Evolutionary conservation across 1,140 invertebrate genomes (phyloP).

Genomic region (Eurytemora carolleeae): DNA sequence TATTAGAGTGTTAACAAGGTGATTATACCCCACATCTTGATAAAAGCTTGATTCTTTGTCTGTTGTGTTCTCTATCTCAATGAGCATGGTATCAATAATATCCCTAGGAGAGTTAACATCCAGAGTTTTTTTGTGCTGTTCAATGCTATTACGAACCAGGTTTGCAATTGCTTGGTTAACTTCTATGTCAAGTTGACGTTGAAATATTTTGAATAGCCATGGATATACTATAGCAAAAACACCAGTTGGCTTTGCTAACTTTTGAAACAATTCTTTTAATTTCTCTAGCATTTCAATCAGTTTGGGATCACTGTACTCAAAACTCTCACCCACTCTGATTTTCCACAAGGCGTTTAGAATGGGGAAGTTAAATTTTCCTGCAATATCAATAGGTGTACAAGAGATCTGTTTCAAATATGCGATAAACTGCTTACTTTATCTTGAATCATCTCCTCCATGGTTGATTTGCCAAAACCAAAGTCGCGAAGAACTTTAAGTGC

Average conservation of each 20-base stretch:
- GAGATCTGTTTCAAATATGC: constrained; percentile 11
- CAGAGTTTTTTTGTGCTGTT: constrained; percentile 23
- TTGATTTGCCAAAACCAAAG: constrained; percentile 25
- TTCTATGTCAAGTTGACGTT: too few relatives aligned
- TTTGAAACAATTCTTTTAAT: constrained; percentile 43
- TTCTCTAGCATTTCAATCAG: constrained; percentile 43
- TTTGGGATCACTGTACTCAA: constrained; percentile 32
- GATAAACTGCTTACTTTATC: constrained; percentile 21
- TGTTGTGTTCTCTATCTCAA: constrained; percentile 21
- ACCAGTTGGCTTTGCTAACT: neutral
- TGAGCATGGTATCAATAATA: constrained; percentile 27
- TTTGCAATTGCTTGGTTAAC: too few relatives aligned
- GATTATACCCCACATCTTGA: neutral
- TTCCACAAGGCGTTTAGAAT: constrained; percentile 66
- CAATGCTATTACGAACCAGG: too few relatives aligned
- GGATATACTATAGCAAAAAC: neutral
- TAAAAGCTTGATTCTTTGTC: neutral
- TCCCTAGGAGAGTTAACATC: constrained; percentile 24
- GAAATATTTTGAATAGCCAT: neutral
- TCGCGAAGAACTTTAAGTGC: constrained; percentile 23
- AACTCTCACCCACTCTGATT: constrained; percentile 56
- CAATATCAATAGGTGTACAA: neutral
- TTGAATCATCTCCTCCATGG: constrained; percentile 25
- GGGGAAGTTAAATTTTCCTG: constrained; percentile 19
- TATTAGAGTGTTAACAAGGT: neutral